phyloP scores from a whole-genome alignment of 1,140 invertebrate genomes.

The Dreissena rostriformis region DNA sequence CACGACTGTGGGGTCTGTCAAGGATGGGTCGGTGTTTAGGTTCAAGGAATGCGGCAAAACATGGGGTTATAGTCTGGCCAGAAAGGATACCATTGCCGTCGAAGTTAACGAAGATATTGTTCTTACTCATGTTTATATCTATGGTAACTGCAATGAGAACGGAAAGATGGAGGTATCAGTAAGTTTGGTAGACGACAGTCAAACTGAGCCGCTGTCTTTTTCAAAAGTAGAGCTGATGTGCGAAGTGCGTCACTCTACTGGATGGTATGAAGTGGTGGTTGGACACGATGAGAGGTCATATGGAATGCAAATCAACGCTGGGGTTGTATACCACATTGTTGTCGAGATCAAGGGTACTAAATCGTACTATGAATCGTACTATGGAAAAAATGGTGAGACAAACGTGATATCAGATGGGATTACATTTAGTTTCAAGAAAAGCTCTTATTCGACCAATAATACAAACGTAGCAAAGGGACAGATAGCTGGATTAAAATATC shows the following conservation, averaged over 20 bases:
- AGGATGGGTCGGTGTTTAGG: not conserved
- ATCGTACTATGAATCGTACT: conserved; percentile 44
- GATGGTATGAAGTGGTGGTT: conserved; percentile 32
- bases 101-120: conserved; percentile 4
- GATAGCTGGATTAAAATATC: conserved; percentile 41
- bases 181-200: conserved; percentile 10
- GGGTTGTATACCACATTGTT: conserved; percentile 34
- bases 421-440: conserved; percentile 7
- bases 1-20: not conserved
- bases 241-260: not conserved
- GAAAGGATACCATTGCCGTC: conserved; percentile 37
- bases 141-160: conserved; percentile 36
- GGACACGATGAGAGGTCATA: conserved; percentile 30
- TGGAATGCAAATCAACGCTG: conserved; percentile 24
- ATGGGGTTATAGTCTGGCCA: conserved; percentile 44
- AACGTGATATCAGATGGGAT: conserved; percentile 25
- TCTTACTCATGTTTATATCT: conserved; percentile 27
- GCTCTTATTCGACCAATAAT: conserved; percentile 41
- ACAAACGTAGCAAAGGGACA: conserved; percentile 30
- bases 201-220: not conserved
- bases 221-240: not conserved
- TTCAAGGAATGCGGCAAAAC: conserved; percentile 10
- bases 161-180: conserved; percentile 14
- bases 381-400: conserved; percentile 36
- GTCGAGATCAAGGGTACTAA: conserved; percentile 23